A percentile compares a stretch with the other conserved stretches of the same genome.
Conservation (phyloP, 2,888 invertebrate genomes). For the Napeogenes sylphis region DNA sequence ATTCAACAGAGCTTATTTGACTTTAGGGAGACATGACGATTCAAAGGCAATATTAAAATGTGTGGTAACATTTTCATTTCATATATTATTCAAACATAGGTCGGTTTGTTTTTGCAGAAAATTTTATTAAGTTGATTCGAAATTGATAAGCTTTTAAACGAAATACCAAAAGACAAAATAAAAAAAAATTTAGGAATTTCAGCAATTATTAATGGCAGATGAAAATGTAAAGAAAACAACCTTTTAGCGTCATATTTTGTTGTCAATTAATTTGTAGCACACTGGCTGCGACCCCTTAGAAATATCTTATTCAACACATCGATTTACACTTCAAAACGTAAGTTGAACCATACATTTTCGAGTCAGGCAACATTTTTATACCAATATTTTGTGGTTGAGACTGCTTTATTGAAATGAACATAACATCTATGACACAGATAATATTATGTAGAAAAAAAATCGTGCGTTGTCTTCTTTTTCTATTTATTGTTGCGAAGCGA, state of each 20-base stretch:
- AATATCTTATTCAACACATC: slow-evolving; percentile 9
- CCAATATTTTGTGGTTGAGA: background rate
- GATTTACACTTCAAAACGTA: slow-evolving; percentile 5
- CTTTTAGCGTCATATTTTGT: slow-evolving; percentile 23
- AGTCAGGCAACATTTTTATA: background rate
- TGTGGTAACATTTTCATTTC: slow-evolving; percentile 33
- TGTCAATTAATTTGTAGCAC: slow-evolving; percentile 18
- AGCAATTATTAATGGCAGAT: slow-evolving; percentile 14
- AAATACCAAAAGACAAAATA: slow-evolving; percentile 11
- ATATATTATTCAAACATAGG: slow-evolving; percentile 30
- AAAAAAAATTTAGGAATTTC: slow-evolving; percentile 18
- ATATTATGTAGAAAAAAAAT: too few species aligned
- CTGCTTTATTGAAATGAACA: background rate
- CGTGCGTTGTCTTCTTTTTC: too few species aligned
- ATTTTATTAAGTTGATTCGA: background rate
- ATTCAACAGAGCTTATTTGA: slow-evolving; percentile 24
- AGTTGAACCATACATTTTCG: background rate
- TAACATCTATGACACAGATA: too few species aligned
- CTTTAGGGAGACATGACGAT: slow-evolving; percentile 20
- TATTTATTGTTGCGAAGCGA: too few species aligned
- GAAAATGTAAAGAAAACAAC: slow-evolving; percentile 14
- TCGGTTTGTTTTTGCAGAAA: slow-evolving; percentile 16
- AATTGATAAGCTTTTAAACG: slow-evolving; percentile 9
- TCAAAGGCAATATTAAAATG: slow-evolving; percentile 32
- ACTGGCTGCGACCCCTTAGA: slow-evolving; percentile 6